phyloP scores from a whole-genome alignment of 2,797 vertebrate genomes.

The Rhabdomys pumilio region DNA sequence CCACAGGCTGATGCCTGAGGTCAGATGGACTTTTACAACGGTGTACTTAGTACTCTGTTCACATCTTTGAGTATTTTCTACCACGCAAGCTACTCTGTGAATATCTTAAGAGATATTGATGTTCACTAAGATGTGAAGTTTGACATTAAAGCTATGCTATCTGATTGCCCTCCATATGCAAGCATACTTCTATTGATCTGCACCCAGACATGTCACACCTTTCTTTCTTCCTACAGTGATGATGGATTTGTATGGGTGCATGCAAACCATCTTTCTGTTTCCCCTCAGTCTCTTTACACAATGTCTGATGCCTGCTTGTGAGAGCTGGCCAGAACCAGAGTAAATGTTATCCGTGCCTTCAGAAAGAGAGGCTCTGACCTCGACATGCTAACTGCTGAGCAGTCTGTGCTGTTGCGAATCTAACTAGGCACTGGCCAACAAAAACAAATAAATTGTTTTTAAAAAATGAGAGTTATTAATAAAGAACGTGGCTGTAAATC shows the following conservation, averaged over 20 bases:
- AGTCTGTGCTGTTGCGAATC: neutral
- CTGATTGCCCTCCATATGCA: neutral
- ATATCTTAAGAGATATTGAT: neutral
- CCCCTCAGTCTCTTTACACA: neutral
- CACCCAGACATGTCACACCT: neutral
- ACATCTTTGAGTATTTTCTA: neutral
- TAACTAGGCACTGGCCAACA: conserved; percentile 1
- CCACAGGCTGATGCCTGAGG: neutral
- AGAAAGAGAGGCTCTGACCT: neutral
- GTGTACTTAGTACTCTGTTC: neutral
- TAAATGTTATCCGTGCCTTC: neutral
- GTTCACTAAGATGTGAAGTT: conserved; percentile 22
- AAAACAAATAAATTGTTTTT: conserved; percentile 37
- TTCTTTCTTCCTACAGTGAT: neutral
- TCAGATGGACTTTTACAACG: neutral
- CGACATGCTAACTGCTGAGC: neutral
- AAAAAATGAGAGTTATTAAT: conserved; percentile 50
- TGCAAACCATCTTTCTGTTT: neutral
- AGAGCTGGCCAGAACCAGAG: conserved; percentile 1
- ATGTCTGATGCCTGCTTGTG: neutral
- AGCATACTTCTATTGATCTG: neutral
- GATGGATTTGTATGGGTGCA: conserved; percentile 21
- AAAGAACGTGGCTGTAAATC: conserved; percentile 1
- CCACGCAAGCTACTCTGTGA: neutral
- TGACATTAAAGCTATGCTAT: conserved; percentile 44